Base-by-base conservation (phyloP, 2,888 invertebrate species). In the Uropetala carovei region DNA sequence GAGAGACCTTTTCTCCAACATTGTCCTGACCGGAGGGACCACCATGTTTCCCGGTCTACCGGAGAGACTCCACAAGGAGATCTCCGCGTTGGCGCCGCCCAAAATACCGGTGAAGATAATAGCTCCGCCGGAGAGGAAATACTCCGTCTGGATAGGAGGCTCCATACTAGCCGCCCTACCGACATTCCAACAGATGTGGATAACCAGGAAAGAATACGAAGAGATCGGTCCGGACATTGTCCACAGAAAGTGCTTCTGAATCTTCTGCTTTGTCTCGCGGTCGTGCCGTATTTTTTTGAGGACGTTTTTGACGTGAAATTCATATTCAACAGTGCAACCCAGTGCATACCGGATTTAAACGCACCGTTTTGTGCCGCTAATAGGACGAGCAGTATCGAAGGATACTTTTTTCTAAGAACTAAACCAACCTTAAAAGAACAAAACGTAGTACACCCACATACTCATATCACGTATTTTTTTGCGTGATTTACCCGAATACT, bases 161-260 rank as follows among this genome's bases (percentile, higher is more conserved):
- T 98, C 98, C 94, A 98, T 98, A 96, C 96, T 98, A 95, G 98
- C 98, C 93, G 98, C 98, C 94, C 96, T 98, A 94, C 98, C 98
- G 94, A 98, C 98, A 96, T 98, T 98, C 98, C 98, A 98, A 95
- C 98, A 98, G 96, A 98, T 98, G 98, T 98, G 98, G 98, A 98
- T 98, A 96, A 98, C 98, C 95, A 99, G 99, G 96, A 98, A 98
- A 96, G 99, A 99, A 95, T 99, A 99, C 96, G 99, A 99, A 95
- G 99, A 99, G 96, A 98, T 98, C 94, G 99, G 99, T 95, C 99
- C 99, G 94, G 98, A 98, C 94, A 98, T 98, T 95, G 99, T 99
- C 95, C 99, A 99, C 97, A 98, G 99, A 96, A 99, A 99, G 97
- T 99, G 99, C 97, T 99, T 99, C 97, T 98, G 75, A 75, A 1